phyloP scores from a whole-genome alignment of 1,140 invertebrate species.

The Drosophila tani region DNA sequence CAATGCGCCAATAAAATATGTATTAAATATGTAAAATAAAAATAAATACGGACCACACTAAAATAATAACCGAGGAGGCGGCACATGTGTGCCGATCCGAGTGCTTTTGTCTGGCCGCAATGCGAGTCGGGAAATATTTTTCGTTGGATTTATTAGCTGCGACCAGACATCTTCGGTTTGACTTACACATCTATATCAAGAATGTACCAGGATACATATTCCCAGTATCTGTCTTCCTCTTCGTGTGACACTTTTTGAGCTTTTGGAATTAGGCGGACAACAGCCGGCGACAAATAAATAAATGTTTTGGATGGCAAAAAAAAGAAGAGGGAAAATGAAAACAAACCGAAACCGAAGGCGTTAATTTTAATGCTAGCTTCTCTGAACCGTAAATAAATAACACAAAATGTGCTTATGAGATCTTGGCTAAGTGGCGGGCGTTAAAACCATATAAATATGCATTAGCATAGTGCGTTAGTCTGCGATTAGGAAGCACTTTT shows the following conservation, averaged over 20 bases:
- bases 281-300: slow-evolving; percentile 44
- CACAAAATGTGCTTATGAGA: slow-evolving; percentile 33
- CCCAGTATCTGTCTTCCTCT: slow-evolving; percentile 14
- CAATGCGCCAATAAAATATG: slow-evolving; percentile 47
- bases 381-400: slow-evolving; percentile 68
- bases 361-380: slow-evolving; percentile 60
- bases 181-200: slow-evolving; percentile 39
- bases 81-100: slow-evolving; percentile 62
- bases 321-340: slow-evolving; percentile 13
- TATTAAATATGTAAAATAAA: slow-evolving; percentile 58
- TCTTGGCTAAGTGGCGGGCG: slow-evolving; percentile 51
- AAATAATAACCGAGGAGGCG: slow-evolving; percentile 54
- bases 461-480: slow-evolving; percentile 44
- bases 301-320: slow-evolving; percentile 21
- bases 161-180: slow-evolving; percentile 62
- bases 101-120: slow-evolving; percentile 58
- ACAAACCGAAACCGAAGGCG: slow-evolving; percentile 35
- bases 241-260: slow-evolving; percentile 59
- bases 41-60: slow-evolving; percentile 58
- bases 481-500: slow-evolving; percentile 35
- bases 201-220: slow-evolving; percentile 29
- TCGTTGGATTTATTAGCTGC: slow-evolving; percentile 68
- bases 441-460: slow-evolving; percentile 52
- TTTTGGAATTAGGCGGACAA: slow-evolving; percentile 53
- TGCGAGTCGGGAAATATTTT: slow-evolving; percentile 54